Evolutionary conservation across 2,797 vertebrate genomes (phyloP), one percentile per base, ranked within the genome.

Genomic region (Catamblyrhynchus diadema): DNA sequence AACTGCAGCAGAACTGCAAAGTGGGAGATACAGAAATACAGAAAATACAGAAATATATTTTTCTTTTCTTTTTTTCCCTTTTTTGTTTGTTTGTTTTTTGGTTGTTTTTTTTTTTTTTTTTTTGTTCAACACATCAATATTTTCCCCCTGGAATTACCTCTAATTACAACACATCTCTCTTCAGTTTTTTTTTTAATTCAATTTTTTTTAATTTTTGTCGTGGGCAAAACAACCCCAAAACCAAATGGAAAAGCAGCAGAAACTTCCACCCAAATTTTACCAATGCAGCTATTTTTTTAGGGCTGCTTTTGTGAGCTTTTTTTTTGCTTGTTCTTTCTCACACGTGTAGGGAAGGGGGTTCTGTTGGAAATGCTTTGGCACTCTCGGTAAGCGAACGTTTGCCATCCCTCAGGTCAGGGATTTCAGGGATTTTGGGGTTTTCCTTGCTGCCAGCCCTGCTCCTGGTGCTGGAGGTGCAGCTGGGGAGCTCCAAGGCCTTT

Each of bases 341-440:
- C 84, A 94, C 57, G 59, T 85, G 37, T 97, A 94, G 94, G 93
- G 85, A 82, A 94, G 89, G 91, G 73, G 64, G 85, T 97, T 96
- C 93, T 96, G 30, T 93, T 95, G 95, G 92, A 96, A 96, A 79
- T 88, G 88, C 88, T 93, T 95, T 93, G 95, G 96, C 91, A 54
- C 95, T 92, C 94, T 95, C 78, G 97, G 98, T 98, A 96, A 97
- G 97, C 97, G 96, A 50, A 67, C n/a, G 25, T 94, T 35, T 70
- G 64, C 95, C 66, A 28, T 28, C 47, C 10, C 59, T 9, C 53
- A 86, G 92, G 53, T 60, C 81, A 94, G 74, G 73, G 57, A 71
- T 86, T 91, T 88, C 81, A 91, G 72, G 74, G 67, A 67, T 85
- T 94, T 94, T 27, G 82, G 81, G 85, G 37, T 77, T 96, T 71